Conservation (phyloP, 2,113 vertebrate species). For the Varanus salvator region DNA sequence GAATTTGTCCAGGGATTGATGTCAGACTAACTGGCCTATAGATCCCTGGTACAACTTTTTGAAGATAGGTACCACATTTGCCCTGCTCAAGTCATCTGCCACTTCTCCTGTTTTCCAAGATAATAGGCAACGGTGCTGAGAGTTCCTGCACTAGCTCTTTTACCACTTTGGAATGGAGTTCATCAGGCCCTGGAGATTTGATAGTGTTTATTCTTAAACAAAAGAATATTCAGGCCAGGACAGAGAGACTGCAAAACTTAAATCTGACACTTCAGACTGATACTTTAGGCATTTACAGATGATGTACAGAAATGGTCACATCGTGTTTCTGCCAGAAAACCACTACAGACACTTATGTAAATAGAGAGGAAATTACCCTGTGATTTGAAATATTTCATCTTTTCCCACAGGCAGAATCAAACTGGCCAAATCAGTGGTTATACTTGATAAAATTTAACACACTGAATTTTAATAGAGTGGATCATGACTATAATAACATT, state of each 20-base stretch:
- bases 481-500: background rate
- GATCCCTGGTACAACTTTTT: too few relatives aligned
- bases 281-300: slow-evolving; percentile 3
- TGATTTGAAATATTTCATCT: background rate
- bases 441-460: background rate
- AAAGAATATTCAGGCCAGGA: background rate
- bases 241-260: background rate
- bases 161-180: too few relatives aligned
- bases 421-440: background rate
- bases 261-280: background rate
- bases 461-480: background rate
- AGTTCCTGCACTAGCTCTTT: too few relatives aligned
- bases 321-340: slow-evolving; percentile 1
- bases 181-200: too few relatives aligned
- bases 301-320: background rate
- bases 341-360: background rate
- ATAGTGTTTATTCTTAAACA: background rate
- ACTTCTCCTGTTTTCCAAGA: too few relatives aligned
- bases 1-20: too few relatives aligned
- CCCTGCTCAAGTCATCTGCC: too few relatives aligned
- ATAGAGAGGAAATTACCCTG: background rate
- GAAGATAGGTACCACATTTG: too few relatives aligned
- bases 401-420: background rate
- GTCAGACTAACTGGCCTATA: too few relatives aligned
- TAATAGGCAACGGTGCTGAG: too few relatives aligned